phyloP scores from a whole-genome alignment of 64 coral and sea anemone genomes.

The Platygyra sinensis region DNA sequence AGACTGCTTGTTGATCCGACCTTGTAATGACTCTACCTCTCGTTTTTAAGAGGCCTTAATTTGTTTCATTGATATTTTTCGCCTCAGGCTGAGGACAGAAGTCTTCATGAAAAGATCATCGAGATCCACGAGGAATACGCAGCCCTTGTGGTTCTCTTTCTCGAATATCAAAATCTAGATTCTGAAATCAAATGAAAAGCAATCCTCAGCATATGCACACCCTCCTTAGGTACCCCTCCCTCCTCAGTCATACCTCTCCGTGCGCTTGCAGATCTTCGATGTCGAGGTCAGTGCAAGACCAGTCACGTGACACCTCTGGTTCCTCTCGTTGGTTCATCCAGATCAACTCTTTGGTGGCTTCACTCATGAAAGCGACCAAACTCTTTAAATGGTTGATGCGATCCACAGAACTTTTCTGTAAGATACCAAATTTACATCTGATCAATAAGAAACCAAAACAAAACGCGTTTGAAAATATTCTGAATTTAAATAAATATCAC shows the following conservation, averaged over 20 bases:
- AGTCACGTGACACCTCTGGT: conserved; percentile 92
- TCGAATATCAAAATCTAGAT: conserved; percentile 70
- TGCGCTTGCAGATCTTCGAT: conserved; percentile 81
- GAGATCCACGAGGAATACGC: conserved; percentile 82
- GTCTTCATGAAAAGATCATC: conserved; percentile 66
- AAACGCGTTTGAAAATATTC: too few relatives aligned
- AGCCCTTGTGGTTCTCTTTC: conserved; percentile 80
- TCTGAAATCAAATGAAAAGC: conserved; percentile 48
- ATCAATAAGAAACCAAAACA: neutral
- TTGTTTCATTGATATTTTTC: neutral
- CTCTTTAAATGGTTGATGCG: conserved; percentile 77
- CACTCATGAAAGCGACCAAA: conserved; percentile 94
- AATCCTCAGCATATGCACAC: neutral
- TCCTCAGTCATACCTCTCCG: conserved; percentile 62
- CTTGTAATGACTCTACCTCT: neutral
- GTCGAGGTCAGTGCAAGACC: conserved; percentile 69
- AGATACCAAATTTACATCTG: neutral
- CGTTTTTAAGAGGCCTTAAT: neutral
- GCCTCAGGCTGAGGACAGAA: conserved; percentile 48
- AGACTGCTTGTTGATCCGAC: too few relatives aligned
- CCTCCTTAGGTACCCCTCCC: neutral
- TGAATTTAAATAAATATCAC: too few relatives aligned
- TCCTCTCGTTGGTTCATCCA: conserved; percentile 99
- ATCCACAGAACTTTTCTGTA: conserved; percentile 77
- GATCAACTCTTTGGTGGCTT: conserved; percentile 97